Percentiles rank a stretch among this genome's conserved stretches.
These are phyloP conservation scores for Temnothorax nylanderi DNA, from an alignment of 1,140 invertebrate genomes.

Conservation along the genomic window DNA sequence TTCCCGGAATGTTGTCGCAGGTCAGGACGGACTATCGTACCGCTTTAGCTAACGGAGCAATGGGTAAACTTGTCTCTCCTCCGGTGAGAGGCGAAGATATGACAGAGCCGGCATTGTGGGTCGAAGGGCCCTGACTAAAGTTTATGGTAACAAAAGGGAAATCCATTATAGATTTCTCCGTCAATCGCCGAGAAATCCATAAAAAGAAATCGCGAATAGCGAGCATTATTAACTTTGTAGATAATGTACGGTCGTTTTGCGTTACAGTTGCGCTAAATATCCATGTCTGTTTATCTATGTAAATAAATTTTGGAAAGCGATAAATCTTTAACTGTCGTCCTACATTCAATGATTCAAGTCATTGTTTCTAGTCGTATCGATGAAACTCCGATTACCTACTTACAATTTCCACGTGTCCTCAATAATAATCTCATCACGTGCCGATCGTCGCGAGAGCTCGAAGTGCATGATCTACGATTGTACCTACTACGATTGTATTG, in stretches of 20 bases:
- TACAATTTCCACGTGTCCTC: not conserved
- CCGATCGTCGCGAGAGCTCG: not conserved
- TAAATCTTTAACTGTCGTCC: not conserved
- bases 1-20: constrained; percentile 63
- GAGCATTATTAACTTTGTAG: not conserved
- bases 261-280: not conserved
- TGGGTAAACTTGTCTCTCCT: constrained; percentile 62
- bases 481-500: not conserved
- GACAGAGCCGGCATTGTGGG: not conserved
- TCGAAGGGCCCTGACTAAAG: not conserved
- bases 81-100: constrained; percentile 28
- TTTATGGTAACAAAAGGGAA: not conserved
- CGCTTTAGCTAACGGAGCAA: constrained; percentile 47
- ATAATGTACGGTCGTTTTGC: not conserved
- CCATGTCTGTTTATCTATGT: not conserved
- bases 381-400: constrained; percentile 24
- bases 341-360: not conserved
- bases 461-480: constrained; percentile 33
- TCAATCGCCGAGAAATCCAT: not conserved
- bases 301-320: not conserved
- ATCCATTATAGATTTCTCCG: not conserved
- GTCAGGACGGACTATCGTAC: constrained; percentile 50
- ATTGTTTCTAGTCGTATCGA: not conserved
- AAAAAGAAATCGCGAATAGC: not conserved
- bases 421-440: constrained; percentile 42